These are phyloP conservation scores for Sebastes hubbsi DNA, from an alignment of 2,797 vertebrate species.

Conservation along the genomic window DNA sequence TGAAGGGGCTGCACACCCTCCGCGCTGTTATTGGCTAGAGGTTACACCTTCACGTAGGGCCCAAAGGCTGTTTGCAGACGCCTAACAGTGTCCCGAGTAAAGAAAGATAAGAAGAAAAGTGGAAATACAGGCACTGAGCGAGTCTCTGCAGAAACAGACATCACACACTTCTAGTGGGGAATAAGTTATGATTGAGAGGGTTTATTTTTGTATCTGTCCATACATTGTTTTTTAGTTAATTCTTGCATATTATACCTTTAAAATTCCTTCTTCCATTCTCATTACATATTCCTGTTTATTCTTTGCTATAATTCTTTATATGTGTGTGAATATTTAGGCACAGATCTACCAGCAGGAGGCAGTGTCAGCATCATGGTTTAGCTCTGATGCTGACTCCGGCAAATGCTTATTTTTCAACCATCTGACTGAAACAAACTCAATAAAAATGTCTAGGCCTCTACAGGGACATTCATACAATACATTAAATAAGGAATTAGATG, in stretches of 20 bases:
- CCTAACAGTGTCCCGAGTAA: rapidly evolving
- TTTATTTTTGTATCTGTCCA: too few relatives aligned
- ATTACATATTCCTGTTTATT: neutral
- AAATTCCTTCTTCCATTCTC: neutral
- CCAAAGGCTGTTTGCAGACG: too few relatives aligned
- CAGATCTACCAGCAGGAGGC: slow-evolving; percentile 59
- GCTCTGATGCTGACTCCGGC: neutral
- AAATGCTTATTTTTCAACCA: neutral
- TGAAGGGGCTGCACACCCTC: too few relatives aligned
- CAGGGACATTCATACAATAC: neutral
- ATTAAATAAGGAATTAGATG: neutral
- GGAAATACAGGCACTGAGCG: too few relatives aligned
- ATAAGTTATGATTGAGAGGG: too few relatives aligned
- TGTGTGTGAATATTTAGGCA: neutral
- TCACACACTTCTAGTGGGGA: too few relatives aligned
- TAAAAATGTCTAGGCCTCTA: neutral
- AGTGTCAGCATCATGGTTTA: neutral
- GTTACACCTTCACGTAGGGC: rapidly evolving
- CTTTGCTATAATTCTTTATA: neutral
- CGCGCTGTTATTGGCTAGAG: too few relatives aligned
- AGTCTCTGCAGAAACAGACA: too few relatives aligned
- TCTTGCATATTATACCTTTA: neutral
- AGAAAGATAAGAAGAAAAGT: too few relatives aligned
- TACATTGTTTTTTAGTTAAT: too few relatives aligned
- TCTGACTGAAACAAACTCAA: neutral